Evolutionary conservation across 2,888 invertebrate genomes (phyloP), one percentile per base, ranked within the genome.

Genomic region (Thecophora atra): DNA sequence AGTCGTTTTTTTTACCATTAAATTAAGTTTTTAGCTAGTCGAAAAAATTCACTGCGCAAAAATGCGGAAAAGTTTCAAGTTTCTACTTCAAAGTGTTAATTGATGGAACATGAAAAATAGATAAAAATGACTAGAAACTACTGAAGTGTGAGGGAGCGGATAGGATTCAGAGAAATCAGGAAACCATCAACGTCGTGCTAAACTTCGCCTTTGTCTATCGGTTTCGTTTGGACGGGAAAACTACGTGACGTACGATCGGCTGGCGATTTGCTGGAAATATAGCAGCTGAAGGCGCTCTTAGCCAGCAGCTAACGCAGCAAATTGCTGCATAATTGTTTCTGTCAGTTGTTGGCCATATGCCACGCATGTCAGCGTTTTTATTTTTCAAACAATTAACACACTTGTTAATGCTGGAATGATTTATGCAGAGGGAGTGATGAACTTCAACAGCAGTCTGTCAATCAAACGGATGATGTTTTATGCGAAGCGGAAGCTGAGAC

Each of bases 71-170:
- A 66, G 54, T 68, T 70, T 44, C 24, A 37, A 58, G 63, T 51
- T 69, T 73, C 72, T 66, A 72, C 60, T 60, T 26, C 13, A 70
- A 74, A 66, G 73, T 66, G 58, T 58, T 58, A 58, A 58, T 58
- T 58, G 58, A 58, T 58, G 58, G 37, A 58, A 28, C 58, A 28
- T 26, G 58, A 28, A 28, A 15, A 17, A 58, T 56, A 17, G 15
- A 58, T n/a, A 58, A 28, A 28, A 24, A 26, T 11, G 58, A n/a
- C 2, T 21, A 19, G 19, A 21, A 54, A n/a, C 24, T 1, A 21
- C 21, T 54, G 58, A 58, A 26, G 58, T 15, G 26, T 26, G 28
- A 28, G 24, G 28, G 28, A 13, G 28, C 5, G 15, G 28, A 28
- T 15, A 58, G 24, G 17, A 47, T 47, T n/a, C 47, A 47, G n/a